These are phyloP conservation scores for Drosophila buzzatii DNA, from an alignment of 2,888 invertebrate species.

Conservation along the genomic window DNA sequence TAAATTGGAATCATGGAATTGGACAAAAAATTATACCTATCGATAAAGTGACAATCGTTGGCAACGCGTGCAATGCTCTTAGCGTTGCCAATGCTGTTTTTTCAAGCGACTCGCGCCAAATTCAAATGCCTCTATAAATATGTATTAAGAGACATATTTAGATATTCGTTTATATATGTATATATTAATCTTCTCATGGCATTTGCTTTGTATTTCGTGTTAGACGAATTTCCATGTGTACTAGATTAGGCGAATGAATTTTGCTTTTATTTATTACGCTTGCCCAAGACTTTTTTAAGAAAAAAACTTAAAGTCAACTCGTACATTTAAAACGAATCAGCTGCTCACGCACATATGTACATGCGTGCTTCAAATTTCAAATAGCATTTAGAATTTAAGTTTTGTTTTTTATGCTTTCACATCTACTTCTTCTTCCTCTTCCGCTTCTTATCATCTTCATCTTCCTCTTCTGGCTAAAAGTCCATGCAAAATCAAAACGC, in stretches of 20 bases:
- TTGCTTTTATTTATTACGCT: slow-evolving; percentile 30
- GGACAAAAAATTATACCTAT: not conserved
- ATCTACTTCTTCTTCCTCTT: not conserved
- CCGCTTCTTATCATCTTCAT: slow-evolving; percentile 17
- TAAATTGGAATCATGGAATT: not conserved
- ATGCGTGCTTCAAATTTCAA: slow-evolving; percentile 70
- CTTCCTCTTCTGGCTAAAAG: slow-evolving; percentile 38
- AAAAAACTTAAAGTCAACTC: slow-evolving; percentile 31
- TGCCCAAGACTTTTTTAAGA: slow-evolving; percentile 8
- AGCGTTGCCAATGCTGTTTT: not conserved
- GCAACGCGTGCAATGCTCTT: not conserved
- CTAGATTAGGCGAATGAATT: slow-evolving; percentile 38
- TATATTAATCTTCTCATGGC: slow-evolving; percentile 12
- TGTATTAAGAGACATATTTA: slow-evolving; percentile 14
- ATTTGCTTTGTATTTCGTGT: slow-evolving; percentile 13
- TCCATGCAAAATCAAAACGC: slow-evolving; percentile 77
- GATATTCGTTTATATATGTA: not conserved
- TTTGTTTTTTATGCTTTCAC: not conserved
- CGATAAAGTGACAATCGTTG: not conserved
- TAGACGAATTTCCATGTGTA: slow-evolving; percentile 26
- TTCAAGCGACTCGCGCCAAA: slow-evolving; percentile 24
- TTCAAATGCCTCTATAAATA: slow-evolving; percentile 11
- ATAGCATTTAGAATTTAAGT: slow-evolving; percentile 55
- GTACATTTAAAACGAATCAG: slow-evolving; percentile 42
- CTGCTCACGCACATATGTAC: slow-evolving; percentile 30